Conservation (phyloP, 2,797 vertebrate species). For the Esox lucius region DNA sequence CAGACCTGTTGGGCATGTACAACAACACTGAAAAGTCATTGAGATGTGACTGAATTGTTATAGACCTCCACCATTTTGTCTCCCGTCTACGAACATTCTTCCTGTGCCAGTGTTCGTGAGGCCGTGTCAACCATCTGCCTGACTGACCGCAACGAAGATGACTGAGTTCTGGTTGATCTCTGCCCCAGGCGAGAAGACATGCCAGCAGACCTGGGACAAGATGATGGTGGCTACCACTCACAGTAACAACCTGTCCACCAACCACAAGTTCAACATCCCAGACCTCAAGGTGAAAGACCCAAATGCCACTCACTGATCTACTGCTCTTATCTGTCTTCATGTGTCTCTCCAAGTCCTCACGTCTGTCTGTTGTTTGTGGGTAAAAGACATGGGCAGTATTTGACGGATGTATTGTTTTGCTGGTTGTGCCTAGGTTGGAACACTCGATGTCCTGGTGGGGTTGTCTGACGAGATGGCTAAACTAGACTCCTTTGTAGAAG, state of each 20-base stretch:
- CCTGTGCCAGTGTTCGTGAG: too few species aligned
- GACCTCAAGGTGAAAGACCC: constrained; percentile 86
- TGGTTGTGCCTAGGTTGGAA: constrained; percentile 85
- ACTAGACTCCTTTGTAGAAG: constrained; percentile 93
- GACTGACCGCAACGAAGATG: constrained; percentile 63
- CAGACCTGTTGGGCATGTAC: too few species aligned
- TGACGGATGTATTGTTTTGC: background rate
- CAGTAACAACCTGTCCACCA: constrained; percentile 85
- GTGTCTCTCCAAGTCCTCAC: too few species aligned
- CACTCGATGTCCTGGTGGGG: constrained; percentile 94
- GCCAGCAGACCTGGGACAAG: constrained; percentile 97
- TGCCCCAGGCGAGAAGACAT: constrained; percentile 95
- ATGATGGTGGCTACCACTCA: constrained; percentile 85
- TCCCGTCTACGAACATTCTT: too few species aligned
- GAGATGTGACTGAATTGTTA: too few species aligned
- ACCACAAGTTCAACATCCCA: constrained; percentile 95
- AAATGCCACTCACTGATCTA: too few species aligned
- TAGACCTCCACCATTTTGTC: too few species aligned
- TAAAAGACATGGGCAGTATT: background rate
- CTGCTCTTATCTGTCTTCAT: too few species aligned
- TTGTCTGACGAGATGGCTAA: constrained; percentile 97
- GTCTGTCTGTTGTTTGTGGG: too few species aligned
- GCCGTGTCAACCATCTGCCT: too few species aligned
- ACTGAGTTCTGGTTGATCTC: constrained; percentile 97
- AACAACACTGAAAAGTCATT: too few species aligned